phyloP scores from a whole-genome alignment of 2,113 vertebrate species.

The Mixornis gularis region DNA sequence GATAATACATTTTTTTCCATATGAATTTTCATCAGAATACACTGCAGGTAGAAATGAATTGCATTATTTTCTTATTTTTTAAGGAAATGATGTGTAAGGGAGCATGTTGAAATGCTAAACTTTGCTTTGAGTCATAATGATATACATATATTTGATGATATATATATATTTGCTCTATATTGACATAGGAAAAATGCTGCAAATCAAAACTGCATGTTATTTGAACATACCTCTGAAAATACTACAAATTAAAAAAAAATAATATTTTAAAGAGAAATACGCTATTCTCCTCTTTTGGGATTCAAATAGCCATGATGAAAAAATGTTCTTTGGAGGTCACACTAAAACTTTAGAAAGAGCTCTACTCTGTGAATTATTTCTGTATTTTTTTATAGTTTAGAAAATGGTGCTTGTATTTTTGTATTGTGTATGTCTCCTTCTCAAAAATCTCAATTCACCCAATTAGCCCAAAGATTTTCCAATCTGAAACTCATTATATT shows the following conservation, averaged over 20 bases:
- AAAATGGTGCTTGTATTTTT: background rate
- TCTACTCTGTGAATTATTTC: background rate
- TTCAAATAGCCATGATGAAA: background rate
- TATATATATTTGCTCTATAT: background rate
- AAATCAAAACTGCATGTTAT: background rate
- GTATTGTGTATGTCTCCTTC: accelerated
- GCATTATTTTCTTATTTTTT: background rate
- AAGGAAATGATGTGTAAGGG: background rate
- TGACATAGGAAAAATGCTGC: background rate
- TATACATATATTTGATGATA: background rate
- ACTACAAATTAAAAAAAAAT: no score
- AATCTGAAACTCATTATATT: background rate
- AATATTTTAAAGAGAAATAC: background rate
- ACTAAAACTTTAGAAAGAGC: background rate
- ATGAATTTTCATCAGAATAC: background rate
- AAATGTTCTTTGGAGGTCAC: background rate
- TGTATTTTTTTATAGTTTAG: background rate
- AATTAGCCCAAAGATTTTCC: background rate
- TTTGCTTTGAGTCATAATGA: background rate
- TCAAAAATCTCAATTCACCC: background rate
- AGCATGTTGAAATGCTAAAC: background rate
- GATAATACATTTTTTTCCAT: background rate
- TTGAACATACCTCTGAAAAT: background rate
- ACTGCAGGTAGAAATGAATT: background rate
- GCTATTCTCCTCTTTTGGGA: background rate